These are phyloP conservation scores for Perithous albicinctus DNA, from an alignment of 2,888 invertebrate species.

Conservation along the genomic window DNA sequence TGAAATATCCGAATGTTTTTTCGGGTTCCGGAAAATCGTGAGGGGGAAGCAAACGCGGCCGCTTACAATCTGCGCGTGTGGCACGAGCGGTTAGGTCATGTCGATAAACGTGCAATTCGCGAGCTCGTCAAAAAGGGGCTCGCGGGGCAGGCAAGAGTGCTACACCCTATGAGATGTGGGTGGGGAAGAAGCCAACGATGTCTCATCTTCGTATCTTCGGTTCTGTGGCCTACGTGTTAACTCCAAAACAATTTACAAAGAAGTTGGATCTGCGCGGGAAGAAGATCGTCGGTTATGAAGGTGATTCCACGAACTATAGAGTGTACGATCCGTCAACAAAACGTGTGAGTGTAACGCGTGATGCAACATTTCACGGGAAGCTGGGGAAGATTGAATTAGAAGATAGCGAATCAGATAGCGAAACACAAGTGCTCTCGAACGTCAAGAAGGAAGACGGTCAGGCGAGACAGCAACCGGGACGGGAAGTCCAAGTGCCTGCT, in stretches of 20 bases:
- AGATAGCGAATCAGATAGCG: no score
- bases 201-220: slow-evolving; percentile 67
- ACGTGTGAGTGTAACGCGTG: slow-evolving; percentile 39
- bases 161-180: slow-evolving; percentile 71
- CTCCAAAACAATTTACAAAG: slow-evolving; percentile 64
- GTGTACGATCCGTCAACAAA: slow-evolving; percentile 44
- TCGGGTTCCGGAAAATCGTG: no score
- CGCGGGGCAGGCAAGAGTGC: neutral
- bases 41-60: neutral
- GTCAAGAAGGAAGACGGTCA: no score
- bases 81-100: neutral
- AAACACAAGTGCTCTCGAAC: no score
- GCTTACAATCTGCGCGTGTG: neutral
- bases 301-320: slow-evolving; percentile 55
- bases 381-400: neutral
- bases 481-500: no score
- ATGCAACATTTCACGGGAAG: slow-evolving; percentile 27
- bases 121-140: neutral
- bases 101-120: neutral
- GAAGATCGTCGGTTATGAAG: slow-evolving; percentile 67
- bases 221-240: slow-evolving; percentile 61
- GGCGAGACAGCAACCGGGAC: neutral
- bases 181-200: slow-evolving; percentile 64
- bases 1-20: neutral
- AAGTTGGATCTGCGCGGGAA: slow-evolving; percentile 70